Base-by-base conservation (phyloP, 2,797 vertebrate genomes). In the Euphonia xanthogaster region DNA sequence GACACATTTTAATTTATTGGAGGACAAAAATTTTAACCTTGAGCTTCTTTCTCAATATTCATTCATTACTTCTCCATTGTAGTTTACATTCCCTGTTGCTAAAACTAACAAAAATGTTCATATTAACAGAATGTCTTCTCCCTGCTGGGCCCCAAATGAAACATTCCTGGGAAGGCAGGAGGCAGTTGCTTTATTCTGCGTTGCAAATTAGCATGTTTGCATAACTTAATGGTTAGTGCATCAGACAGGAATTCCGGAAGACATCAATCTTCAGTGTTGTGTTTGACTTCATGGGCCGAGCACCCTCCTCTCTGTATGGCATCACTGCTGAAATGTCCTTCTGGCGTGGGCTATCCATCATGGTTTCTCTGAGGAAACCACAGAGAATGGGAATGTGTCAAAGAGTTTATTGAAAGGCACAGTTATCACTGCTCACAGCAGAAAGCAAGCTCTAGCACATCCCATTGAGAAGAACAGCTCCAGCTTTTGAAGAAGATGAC, bases 151-250 rank as follows among this genome's bases (percentile, higher is more conserved):
- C 90, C 82, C 78, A 95, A 80, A 86, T 95, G 71, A 94, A 94
- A 95, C 92, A 96, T 95, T 96, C 85, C 86, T 92, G 79, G 91
- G 94, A 94, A 93, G 71, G 70, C 93, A 94, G 90, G 88, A 94
- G 91, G 90, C 84, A 86, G 73, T 92, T 79, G 53, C 91, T 97
- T 86, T 94, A 92, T 91, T 92, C 86, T 88, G 66, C 1, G 0
- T 73, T 78, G 85, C 1, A 1, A 95, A 97, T 97, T 95, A 96
- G 53, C 93, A 94, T 96, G 93, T 96, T 97, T 97, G 95, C 93
- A 94, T 96, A 97, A 96, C 85, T 96, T 88, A 96, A 87, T 90
- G 92, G 87, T 87, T 91, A 91, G 82, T 68, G 67, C 60, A 37
- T 97, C 85, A 83, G 85, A 45, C 84, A 91, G 87, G 80, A 95